Evolutionary conservation across 2,797 vertebrate species (phyloP).

Genomic region (Gallirallus australis): DNA sequence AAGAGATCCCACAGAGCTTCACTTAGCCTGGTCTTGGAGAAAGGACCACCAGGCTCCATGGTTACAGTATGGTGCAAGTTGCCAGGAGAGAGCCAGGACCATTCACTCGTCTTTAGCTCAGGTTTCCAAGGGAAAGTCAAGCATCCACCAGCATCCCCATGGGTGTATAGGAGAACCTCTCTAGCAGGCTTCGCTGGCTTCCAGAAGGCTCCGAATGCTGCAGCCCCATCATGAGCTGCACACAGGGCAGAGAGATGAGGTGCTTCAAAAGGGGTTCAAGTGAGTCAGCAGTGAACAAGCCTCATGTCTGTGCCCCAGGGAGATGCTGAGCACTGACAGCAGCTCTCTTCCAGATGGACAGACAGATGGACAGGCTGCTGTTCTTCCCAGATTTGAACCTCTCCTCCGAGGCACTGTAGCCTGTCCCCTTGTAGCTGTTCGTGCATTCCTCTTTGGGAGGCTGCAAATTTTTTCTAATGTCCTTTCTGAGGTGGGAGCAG

Average conservation of each 20-base stretch:
- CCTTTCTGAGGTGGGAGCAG: background rate
- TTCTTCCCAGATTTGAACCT: background rate
- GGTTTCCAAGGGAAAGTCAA: background rate
- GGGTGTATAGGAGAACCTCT: background rate
- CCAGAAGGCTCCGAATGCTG: background rate
- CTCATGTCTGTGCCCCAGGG: background rate
- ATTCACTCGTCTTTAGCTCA: accelerated
- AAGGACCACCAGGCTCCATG: background rate
- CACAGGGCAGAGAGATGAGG: background rate
- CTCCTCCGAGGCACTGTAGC: background rate
- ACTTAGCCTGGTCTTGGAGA: background rate
- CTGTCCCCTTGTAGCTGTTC: background rate
- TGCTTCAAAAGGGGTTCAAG: background rate
- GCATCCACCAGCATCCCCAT: too few relatives aligned
- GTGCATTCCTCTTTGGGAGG: background rate
- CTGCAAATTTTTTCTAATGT: too few relatives aligned
- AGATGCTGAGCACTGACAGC: background rate
- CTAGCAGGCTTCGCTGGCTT: background rate
- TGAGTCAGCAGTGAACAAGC: background rate
- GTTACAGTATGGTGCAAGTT: background rate
- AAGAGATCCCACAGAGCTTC: background rate
- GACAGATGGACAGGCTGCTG: background rate
- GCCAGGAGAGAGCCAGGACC: background rate
- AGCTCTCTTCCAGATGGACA: too few relatives aligned
- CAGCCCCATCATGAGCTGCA: background rate